Evolutionary conservation across 2,888 invertebrate species (phyloP), one percentile per base, ranked within the genome.

Genomic region (Anthrax anthrax): DNA sequence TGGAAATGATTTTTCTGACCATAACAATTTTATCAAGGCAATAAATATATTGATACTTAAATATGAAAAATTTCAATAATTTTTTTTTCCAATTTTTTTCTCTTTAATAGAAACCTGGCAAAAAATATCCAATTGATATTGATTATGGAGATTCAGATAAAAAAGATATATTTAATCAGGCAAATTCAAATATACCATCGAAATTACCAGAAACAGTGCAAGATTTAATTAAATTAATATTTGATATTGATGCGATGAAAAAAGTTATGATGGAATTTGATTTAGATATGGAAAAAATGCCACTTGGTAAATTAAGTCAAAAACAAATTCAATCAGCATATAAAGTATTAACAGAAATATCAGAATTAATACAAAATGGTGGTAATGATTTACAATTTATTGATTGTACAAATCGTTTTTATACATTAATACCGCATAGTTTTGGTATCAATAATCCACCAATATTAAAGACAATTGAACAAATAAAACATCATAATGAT

Each of bases 221-320:
- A 64, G 77, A 84, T 50, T 70, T 98, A 4, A 75, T 98, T 18
- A 74, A 77, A 49, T 73, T 85, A 55, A 84, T 98, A 48, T 98
- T 98, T 67, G 90, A 98, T 64, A 77, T 95, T 0, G 77, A 87
- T 49, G 72, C 74, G 9, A 97, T 98, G 96, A 92, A 92, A 63
- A 80, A 80, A 62, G 84, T 89, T 0, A 80, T 98, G 78, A 65
- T 87, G 60, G 94, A 96, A 62, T 96, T 94, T 69, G 94, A 98
- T 73, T 72, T 98, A 55, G 97, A 98, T 65, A 78, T 88, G 57
- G 91, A 94, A 52, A 96, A 97, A 70, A 96, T 98, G 97, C 98
- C 98, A 0, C 70, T 98, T 10, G 98, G 97, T 18, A 97, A 97
- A 70, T 67, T 98, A 13, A 94, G 94, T 2, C 82, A 86, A 62